phyloP scores from a whole-genome alignment of 2,113 vertebrate genomes.

The Rattus norvegicus region DNA sequence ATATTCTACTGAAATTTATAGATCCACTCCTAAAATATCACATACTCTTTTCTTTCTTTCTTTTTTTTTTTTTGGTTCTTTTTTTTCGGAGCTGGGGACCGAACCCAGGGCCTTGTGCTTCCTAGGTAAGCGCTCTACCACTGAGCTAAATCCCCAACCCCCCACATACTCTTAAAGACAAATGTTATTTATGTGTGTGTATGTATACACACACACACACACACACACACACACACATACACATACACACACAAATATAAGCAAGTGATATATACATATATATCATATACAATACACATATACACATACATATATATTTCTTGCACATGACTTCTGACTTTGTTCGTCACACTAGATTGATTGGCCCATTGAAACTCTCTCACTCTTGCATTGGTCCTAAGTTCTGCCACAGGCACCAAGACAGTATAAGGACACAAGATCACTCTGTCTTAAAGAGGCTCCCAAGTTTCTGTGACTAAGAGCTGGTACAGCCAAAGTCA shows the following conservation, averaged over 20 bases:
- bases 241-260: too few species aligned
- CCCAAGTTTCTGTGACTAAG: accelerated
- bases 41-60: too few species aligned
- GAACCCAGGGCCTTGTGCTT: too few species aligned
- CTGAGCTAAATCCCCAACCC: too few species aligned
- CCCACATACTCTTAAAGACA: not conserved
- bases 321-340: not conserved
- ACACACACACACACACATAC: too few species aligned
- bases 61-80: too few species aligned
- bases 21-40: not conserved
- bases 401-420: not conserved
- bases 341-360: not conserved
- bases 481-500: not conserved
- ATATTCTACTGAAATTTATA: not conserved
- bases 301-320: not conserved
- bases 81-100: too few species aligned
- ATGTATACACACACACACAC: too few species aligned
- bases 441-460: not conserved
- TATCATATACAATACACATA: too few species aligned
- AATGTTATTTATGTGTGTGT: not conserved
- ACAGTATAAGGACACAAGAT: not conserved
- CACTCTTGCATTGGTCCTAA: not conserved
- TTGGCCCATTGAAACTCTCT: not conserved
- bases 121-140: too few species aligned
- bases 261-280: too few species aligned